phyloP scores from a whole-genome alignment of 2,888 invertebrate genomes.

The Prosopocoilus inquinatus region DNA sequence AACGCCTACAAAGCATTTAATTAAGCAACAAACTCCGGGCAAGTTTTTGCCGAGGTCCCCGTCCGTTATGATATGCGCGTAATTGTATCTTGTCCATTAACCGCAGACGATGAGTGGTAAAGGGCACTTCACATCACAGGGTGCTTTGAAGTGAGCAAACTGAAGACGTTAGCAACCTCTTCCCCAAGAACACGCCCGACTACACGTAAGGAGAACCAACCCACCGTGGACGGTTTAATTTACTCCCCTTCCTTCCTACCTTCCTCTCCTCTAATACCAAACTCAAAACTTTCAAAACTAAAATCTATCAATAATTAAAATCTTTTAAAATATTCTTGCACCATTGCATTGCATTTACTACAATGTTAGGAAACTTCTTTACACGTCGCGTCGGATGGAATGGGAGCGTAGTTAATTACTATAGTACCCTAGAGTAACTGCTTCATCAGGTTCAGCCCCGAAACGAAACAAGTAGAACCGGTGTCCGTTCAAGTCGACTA shows the following conservation, averaged over 20 bases:
- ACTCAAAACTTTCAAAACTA: not conserved
- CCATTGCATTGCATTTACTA: not conserved
- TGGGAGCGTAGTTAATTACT: constrained; percentile 6
- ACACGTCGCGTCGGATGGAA: not conserved
- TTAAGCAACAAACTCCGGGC: too few relatives aligned
- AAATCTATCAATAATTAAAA: too few relatives aligned
- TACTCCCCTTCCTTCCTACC: not conserved
- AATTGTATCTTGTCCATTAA: too few relatives aligned
- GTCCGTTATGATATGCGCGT: too few relatives aligned
- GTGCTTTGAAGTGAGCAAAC: too few relatives aligned
- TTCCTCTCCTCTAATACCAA: not conserved
- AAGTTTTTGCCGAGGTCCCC: too few relatives aligned
- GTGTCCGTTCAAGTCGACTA: constrained; percentile 12
- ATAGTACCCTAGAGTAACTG: constrained; percentile 10
- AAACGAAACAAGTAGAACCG: constrained; percentile 10
- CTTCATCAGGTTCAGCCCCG: constrained; percentile 9
- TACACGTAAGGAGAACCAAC: too few relatives aligned
- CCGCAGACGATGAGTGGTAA: too few relatives aligned
- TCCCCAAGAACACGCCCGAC: too few relatives aligned
- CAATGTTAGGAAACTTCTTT: not conserved
- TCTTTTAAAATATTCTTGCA: not conserved
- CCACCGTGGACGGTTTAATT: not conserved
- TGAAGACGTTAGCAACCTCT: too few relatives aligned
- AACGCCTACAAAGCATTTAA: too few relatives aligned
- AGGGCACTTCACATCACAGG: too few relatives aligned